These are phyloP conservation scores for Temnothorax nylanderi DNA, from an alignment of 1,140 invertebrate species.

Conservation along the genomic window DNA sequence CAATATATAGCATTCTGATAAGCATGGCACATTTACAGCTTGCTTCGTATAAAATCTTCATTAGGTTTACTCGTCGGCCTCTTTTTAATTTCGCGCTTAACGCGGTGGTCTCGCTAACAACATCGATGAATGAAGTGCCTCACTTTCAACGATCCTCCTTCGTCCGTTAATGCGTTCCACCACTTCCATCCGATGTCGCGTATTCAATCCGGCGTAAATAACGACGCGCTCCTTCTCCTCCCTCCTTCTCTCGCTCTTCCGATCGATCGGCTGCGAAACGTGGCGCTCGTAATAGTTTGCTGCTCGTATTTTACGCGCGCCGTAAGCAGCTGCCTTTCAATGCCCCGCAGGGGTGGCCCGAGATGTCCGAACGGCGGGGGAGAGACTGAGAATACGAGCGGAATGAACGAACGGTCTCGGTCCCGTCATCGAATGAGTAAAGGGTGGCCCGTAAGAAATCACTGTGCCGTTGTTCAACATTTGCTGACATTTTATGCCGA, in stretches of 20 bases:
- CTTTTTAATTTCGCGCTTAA: conserved; percentile 25
- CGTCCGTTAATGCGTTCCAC: conserved; percentile 51
- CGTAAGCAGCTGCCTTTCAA: conserved; percentile 70
- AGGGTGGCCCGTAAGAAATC: conserved; percentile 25
- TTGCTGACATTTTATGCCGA: background rate
- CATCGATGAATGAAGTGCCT: conserved; percentile 44
- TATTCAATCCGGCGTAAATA: conserved; percentile 66
- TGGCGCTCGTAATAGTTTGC: conserved; percentile 58
- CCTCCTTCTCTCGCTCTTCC: background rate
- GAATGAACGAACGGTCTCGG: conserved; percentile 13
- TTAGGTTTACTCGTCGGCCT: background rate
- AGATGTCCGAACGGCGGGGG: conserved; percentile 16
- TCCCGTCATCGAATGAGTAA: conserved; percentile 17
- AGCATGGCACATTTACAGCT: background rate
- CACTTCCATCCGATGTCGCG: conserved; percentile 51
- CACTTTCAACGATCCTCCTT: conserved; percentile 50
- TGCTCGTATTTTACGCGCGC: conserved; percentile 66
- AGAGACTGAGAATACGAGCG: background rate
- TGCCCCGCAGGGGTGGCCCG: conserved; percentile 19
- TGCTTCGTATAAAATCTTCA: conserved; percentile 8
- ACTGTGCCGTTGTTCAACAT: background rate
- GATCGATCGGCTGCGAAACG: conserved; percentile 58
- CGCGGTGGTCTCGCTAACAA: conserved; percentile 20
- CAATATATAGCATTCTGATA: background rate
- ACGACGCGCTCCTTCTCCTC: conserved; percentile 2